A percentile compares a stretch with the other conserved stretches of the same genome.
Evolutionary conservation across 2,888 invertebrate genomes (phyloP).

Genomic region (Stomorhina lunata): DNA sequence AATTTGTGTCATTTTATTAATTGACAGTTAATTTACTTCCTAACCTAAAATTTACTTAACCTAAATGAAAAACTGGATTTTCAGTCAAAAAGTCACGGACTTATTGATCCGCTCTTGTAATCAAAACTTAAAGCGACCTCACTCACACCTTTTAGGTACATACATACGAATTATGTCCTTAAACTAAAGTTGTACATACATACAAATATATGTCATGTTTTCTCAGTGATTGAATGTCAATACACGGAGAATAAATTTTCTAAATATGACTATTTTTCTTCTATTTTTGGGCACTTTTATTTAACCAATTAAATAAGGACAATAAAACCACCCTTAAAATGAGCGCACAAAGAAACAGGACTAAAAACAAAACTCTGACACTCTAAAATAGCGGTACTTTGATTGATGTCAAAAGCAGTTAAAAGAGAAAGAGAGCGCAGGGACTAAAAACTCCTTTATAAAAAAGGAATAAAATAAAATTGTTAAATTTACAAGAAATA

Average conservation of each 20-base stretch:
- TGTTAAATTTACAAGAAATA: too few relatives aligned
- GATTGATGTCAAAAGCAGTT: neutral
- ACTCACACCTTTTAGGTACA: too few relatives aligned
- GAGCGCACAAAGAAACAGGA: neutral
- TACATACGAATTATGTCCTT: too few relatives aligned
- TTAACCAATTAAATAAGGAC: slow-evolving; percentile 18
- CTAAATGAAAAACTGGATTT: too few relatives aligned
- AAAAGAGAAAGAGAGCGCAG: neutral
- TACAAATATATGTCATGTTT: neutral
- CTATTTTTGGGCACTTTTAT: slow-evolving; percentile 55
- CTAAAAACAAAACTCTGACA: neutral
- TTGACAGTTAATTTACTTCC: too few relatives aligned
- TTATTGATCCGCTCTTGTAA: too few relatives aligned
- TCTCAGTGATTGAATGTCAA: slow-evolving; percentile 22
- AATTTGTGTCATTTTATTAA: too few relatives aligned
- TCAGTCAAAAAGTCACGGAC: too few relatives aligned
- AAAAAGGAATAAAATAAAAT: neutral
- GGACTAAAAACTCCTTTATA: neutral
- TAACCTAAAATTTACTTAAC: too few relatives aligned
- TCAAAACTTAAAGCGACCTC: too few relatives aligned
- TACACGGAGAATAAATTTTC: neutral
- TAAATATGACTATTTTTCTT: slow-evolving; percentile 33
- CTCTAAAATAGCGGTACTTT: slow-evolving; percentile 10
- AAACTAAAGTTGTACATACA: neutral
- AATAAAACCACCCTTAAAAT: slow-evolving; percentile 32